Conservation (phyloP, 2,113 vertebrate species). For the Sardina pilchardus region DNA sequence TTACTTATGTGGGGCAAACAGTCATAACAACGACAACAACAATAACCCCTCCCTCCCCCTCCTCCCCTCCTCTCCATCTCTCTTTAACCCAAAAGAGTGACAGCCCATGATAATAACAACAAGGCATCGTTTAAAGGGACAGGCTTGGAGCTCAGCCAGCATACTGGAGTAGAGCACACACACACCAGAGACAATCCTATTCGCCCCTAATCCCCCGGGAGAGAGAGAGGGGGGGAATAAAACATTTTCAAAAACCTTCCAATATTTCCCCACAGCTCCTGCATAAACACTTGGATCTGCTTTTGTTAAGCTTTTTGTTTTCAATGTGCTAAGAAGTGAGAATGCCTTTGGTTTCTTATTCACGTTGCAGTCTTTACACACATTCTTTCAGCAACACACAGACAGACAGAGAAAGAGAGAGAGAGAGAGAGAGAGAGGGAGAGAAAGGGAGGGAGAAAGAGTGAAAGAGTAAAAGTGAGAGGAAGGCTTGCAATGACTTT, state of each 20-base stretch:
- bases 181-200: neutral
- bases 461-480: neutral
- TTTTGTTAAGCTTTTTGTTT: conserved; percentile 18
- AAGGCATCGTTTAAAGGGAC: conserved; percentile 12
- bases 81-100: neutral
- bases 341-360: neutral
- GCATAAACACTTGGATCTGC: neutral
- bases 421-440: neutral
- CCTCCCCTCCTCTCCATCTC: neutral
- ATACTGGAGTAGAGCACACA: neutral
- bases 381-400: conserved; percentile 24
- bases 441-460: neutral
- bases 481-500: neutral
- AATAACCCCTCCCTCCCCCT: neutral
- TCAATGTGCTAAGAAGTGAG: neutral
- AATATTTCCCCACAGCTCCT: neutral
- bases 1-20: neutral
- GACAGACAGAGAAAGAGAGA: conserved; percentile 43
- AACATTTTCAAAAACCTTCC: neutral
- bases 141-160: neutral
- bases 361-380: neutral
- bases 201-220: conserved; percentile 19
- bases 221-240: neutral
- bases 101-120: conserved; percentile 6
- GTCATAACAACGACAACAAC: neutral